phyloP scores from a whole-genome alignment of 2,797 vertebrate genomes.

The Gallinago nigripennis region DNA sequence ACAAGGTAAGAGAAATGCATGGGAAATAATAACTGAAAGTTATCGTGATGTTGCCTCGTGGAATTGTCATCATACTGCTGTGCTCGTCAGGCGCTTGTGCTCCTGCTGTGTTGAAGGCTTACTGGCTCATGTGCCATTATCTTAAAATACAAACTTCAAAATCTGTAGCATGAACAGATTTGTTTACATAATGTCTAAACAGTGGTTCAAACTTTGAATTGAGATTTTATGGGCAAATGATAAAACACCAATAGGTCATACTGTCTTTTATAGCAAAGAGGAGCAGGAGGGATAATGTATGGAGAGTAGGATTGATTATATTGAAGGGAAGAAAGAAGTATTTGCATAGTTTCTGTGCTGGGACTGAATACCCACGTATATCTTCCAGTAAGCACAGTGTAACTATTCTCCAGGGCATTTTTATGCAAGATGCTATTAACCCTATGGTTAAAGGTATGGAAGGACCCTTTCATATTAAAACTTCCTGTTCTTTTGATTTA shows the following conservation, averaged over 20 bases:
- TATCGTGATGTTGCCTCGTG: rapidly evolving
- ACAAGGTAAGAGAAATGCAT: background rate
- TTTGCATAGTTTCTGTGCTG: slow-evolving; percentile 29
- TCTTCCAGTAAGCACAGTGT: background rate
- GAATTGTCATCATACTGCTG: background rate
- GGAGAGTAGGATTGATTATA: background rate
- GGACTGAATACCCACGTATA: background rate
- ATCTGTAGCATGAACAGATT: background rate
- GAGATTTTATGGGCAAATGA: background rate
- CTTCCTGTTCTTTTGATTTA: slow-evolving; percentile 59
- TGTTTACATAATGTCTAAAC: background rate
- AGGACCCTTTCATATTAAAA: slow-evolving; percentile 32
- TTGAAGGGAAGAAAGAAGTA: background rate
- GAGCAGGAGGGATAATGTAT: background rate
- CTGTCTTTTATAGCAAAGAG: background rate
- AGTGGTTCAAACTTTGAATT: background rate
- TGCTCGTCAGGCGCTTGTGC: background rate
- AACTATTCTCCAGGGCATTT: slow-evolving; percentile 16
- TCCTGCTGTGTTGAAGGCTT: background rate
- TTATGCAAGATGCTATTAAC: background rate
- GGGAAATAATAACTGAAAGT: background rate
- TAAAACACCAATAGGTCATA: background rate
- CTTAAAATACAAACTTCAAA: background rate
- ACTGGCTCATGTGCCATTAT: background rate
- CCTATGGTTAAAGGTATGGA: slow-evolving; percentile 41